Base-by-base conservation (phyloP, 2,113 vertebrate species). In the Boleophthalmus pectinirostris region DNA sequence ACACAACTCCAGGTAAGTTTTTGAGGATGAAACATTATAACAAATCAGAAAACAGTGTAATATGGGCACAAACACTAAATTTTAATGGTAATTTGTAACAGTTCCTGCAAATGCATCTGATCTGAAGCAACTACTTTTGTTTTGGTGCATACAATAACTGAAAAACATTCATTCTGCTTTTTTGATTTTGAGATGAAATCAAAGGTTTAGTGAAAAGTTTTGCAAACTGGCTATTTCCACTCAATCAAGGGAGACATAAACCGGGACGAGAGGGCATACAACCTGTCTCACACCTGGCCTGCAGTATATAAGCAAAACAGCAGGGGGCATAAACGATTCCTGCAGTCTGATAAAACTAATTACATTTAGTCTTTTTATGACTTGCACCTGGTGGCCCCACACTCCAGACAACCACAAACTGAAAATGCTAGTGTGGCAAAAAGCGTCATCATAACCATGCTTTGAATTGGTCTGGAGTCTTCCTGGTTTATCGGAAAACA, bases 401-500 rank as follows among this genome's bases (percentile, higher is more conserved):
- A 68, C 33, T 3, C 56, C 13, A 75, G 73, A 29, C 66, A 84
- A 68, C 18, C 56, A 68, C 56, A 25, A 69, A 68, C 76, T 73
- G 65, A 73, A 79, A 23, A 23, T 25, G 77, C 82, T 72, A 71
- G 24, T 63, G 1, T 5, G 20, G 58, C 75, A 24, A 66, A 79
- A 73, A 10, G 24, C 35, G 57, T 47, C 63, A 78, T 79, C 68
- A 68, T 85, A 75, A 82, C 61, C 13, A 58, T 64, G 35, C 64
- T 80, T 81, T 75, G 75, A 83, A 82, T 71, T 68, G 68, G 72
- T 10, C 56, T 7, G 21, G 54, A 2, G 75, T 75, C 60, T 77
- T 87, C 81, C 78, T 78, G 79, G 64, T 82, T 87, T 90, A 83
- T 80, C 61, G 85, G 83, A 88, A 89, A 82, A 82, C 63, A 72